Evolutionary conservation across 2,888 invertebrate genomes (phyloP).

Genomic region (Apotomis betuletana): DNA sequence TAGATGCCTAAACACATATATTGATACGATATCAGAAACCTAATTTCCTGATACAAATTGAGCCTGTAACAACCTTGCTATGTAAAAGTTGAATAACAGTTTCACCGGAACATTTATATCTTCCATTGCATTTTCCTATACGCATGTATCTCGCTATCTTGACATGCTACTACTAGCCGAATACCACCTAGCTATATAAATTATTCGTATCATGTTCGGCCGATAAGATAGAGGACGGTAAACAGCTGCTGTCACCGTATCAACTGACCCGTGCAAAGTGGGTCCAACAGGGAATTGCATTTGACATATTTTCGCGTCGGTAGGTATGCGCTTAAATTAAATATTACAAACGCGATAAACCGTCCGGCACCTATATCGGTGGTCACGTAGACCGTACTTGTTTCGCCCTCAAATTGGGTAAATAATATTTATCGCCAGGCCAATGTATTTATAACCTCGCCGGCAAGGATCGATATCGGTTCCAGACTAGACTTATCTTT

Average conservation of each 20-base stretch:
- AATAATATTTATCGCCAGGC: conserved; percentile 32
- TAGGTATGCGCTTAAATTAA: conserved; percentile 28
- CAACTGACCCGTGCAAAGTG: conserved; percentile 48
- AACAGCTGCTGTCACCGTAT: conserved; percentile 57
- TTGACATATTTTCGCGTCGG: conserved; percentile 32
- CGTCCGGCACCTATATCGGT: conserved; percentile 23
- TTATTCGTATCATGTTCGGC: conserved; percentile 47
- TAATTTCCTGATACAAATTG: background rate
- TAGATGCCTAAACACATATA: no score
- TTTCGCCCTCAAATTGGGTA: conserved; percentile 41
- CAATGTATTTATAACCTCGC: conserved; percentile 34
- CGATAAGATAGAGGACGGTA: conserved; percentile 54
- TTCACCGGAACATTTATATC: background rate
- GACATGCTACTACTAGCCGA: conserved; percentile 25
- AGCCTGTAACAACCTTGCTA: background rate
- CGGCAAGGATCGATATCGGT: conserved; percentile 25
- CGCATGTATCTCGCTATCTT: conserved; percentile 25
- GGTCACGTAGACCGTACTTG: conserved; percentile 28
- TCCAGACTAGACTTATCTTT: conserved; percentile 22
- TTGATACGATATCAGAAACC: background rate
- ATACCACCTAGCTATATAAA: conserved; percentile 36
- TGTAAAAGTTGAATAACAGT: conserved; percentile 1
- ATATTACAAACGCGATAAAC: conserved; percentile 43
- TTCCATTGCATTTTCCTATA: conserved; percentile 18
- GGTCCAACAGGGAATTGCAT: conserved; percentile 20